Percentiles rank a stretch among this genome's conserved stretches.
Conservation (phyloP, 2,113 vertebrate species). For the Heterotilapia buettikoferi region DNA sequence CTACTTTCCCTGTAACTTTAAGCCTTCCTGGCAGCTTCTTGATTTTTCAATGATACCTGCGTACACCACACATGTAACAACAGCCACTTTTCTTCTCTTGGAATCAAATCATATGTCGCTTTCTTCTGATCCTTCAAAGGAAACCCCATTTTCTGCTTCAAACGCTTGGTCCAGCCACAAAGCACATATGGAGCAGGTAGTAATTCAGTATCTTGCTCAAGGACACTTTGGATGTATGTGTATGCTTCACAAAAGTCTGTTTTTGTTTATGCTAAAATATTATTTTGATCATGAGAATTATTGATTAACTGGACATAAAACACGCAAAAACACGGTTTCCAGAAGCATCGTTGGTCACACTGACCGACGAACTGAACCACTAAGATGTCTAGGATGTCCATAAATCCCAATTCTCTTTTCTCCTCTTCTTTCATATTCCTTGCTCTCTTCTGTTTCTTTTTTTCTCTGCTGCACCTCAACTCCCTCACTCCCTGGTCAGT, state of each 20-base stretch:
- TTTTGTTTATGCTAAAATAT: background rate
- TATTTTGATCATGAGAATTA: background rate
- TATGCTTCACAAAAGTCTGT: background rate
- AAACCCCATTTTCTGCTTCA: background rate
- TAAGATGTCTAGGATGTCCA: background rate
- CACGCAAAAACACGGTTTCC: background rate
- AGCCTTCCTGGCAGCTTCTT: background rate
- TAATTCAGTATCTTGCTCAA: background rate
- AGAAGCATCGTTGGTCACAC: background rate
- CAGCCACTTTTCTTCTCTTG: background rate
- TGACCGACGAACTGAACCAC: background rate
- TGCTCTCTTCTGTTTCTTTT: background rate
- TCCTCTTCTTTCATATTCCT: background rate
- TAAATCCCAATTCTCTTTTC: background rate
- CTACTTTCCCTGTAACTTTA: background rate
- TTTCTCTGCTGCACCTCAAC: background rate
- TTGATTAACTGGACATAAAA: background rate
- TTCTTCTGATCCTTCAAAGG: background rate
- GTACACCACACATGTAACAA: background rate
- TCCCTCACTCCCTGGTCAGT: slow-evolving; percentile 4
- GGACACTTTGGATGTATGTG: background rate
- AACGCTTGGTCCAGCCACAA: background rate
- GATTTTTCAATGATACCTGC: slow-evolving; percentile 32
- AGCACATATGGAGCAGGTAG: background rate
- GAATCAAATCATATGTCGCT: background rate